phyloP scores from a whole-genome alignment of 2,888 invertebrate genomes.

The Protonemura montana region DNA sequence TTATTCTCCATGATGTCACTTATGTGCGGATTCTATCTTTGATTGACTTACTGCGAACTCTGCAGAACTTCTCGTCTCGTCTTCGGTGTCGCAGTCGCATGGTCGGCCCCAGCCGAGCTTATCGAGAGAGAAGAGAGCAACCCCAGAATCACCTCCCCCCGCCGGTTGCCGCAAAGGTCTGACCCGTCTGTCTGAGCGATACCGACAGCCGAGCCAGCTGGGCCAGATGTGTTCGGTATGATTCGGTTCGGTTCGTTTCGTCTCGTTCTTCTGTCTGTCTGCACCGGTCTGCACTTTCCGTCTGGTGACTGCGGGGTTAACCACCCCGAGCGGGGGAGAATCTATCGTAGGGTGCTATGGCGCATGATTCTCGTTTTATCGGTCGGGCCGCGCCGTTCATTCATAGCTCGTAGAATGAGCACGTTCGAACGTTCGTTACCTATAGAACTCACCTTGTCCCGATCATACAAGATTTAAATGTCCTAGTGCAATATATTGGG shows the following conservation, averaged over 20 bases:
- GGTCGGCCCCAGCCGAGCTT: background rate
- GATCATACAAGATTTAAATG: too few species aligned
- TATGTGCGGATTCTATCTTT: background rate
- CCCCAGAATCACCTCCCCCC: background rate
- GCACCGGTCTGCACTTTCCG: background rate
- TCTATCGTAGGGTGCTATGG: background rate
- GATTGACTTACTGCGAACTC: background rate
- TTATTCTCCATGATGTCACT: background rate
- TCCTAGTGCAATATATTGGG: too few species aligned
- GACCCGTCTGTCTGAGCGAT: background rate
- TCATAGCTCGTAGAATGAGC: background rate
- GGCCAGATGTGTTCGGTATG: background rate
- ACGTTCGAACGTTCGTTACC: too few species aligned
- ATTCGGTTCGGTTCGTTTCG: background rate
- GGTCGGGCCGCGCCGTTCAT: too few species aligned
- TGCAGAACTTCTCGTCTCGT: background rate
- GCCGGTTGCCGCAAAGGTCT: background rate
- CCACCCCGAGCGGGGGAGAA: background rate
- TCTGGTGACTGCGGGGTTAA: background rate
- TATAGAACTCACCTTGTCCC: too few species aligned
- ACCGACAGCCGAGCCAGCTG: background rate
- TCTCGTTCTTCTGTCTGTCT: constrained; percentile 12
- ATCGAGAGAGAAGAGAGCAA: background rate
- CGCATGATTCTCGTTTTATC: background rate
- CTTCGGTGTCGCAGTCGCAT: background rate